Evolutionary conservation across 2,113 vertebrate genomes (phyloP).

Genomic region (Thamnophis sirtalis): DNA sequence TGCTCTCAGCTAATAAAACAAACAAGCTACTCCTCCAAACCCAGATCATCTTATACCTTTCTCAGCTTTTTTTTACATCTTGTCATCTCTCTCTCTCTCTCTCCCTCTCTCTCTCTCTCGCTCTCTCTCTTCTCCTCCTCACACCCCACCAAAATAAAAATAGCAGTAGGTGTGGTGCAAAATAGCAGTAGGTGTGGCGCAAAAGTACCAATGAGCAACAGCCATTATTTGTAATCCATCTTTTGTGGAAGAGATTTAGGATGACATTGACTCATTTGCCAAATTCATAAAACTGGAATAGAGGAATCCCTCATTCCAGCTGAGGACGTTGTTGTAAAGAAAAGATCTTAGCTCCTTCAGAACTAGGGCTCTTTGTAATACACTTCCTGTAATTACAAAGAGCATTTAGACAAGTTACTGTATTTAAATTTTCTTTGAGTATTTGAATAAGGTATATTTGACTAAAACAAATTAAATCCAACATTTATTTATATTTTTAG

Average conservation of each 20-base stretch:
- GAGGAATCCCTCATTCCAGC: neutral
- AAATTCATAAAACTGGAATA: neutral
- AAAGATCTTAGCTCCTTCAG: neutral
- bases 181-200: neutral
- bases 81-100: no score
- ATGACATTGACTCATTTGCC: neutral
- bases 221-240: neutral
- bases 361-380: neutral
- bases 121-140: neutral
- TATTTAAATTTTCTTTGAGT: neutral
- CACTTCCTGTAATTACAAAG: neutral
- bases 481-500: neutral
- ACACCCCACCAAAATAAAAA: neutral
- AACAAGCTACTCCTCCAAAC: neutral
- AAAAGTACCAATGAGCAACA: neutral
- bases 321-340: neutral
- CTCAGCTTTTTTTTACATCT: neutral
- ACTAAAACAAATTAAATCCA: neutral
- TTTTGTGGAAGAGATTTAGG: neutral
- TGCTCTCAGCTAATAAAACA: neutral
- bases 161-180: neutral
- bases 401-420: neutral
- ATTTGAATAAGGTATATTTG: neutral
- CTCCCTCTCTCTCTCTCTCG: neutral
- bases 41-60: neutral